phyloP scores from a whole-genome alignment of 92 coral and sea anemone genomes.

The Zoanthus gigantus region DNA sequence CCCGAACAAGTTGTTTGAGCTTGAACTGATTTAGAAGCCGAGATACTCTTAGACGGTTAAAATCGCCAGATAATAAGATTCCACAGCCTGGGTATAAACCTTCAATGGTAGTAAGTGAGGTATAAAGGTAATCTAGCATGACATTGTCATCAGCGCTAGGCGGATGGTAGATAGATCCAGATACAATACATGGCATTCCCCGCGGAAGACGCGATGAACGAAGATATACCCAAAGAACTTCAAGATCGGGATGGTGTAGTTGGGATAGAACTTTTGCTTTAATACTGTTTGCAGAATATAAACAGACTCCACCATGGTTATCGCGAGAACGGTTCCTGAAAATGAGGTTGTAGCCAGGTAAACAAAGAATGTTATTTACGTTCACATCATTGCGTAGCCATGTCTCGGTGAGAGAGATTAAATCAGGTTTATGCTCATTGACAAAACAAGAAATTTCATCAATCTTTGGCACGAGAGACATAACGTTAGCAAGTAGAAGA shows the following conservation, averaged over 20 bases:
- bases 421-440: constrained; percentile 51
- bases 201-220: constrained; percentile 1
- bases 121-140: constrained; percentile 41
- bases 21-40: not conserved
- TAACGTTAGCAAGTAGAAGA: not conserved
- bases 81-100: constrained; percentile 71
- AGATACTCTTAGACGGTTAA: constrained; percentile 62
- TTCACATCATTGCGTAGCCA: constrained; percentile 65
- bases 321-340: constrained; percentile 52
- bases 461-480: not conserved
- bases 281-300: constrained; percentile 45
- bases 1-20: not conserved
- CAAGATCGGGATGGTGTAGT: constrained; percentile 30
- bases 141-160: constrained; percentile 31
- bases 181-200: constrained; percentile 47
- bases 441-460: not conserved
- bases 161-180: constrained; percentile 51
- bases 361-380: constrained; percentile 17
- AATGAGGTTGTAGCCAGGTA: constrained; percentile 60
- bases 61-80: constrained; percentile 63
- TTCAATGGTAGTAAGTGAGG: constrained; percentile 58
- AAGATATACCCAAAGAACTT: not conserved
- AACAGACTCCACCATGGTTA: constrained; percentile 65
- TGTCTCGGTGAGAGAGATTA: constrained; percentile 62
- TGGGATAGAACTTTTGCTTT: constrained; percentile 36